Evolutionary conservation across 2,113 vertebrate species (phyloP), one percentile per base, ranked within the genome.

Genomic region (Conger conger): DNA sequence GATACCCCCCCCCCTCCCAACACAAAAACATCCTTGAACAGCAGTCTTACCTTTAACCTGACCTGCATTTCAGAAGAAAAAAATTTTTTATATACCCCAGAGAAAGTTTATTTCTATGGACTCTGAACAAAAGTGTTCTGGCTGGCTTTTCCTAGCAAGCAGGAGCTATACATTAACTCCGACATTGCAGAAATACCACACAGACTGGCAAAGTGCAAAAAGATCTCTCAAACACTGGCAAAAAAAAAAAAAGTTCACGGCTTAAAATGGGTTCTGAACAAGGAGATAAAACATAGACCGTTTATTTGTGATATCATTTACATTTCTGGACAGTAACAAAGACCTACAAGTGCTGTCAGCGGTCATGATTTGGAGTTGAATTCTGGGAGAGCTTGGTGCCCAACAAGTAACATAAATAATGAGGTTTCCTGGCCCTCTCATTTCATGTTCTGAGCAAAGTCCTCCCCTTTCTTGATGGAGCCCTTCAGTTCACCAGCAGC

Each of bases 381-480:
- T 38, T 88, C 80, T 27, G 73, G 76, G 78, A 73, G 57, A 84
- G 40, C 88, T 83, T 86, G 87, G 88, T 88, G 89, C 85, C 45
- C 79, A 88, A 87, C 15, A 77, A 37, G 83, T 85, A 90, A 91
- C 81, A 91, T 89, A 60, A 90, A 88, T 89, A 84, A 88, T 87
- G 79, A 91, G 77, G 76, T 79, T 86, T 60, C 37, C 27, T 15
- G 54, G 85, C 68, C 77, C 45, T 79, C 91, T 97, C 94, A 98
- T 91, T 99, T 99, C 95, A 97, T 95, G 42, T 92, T 98, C 88
- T 97, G 95, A 0, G 93, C 97, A 88, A 99, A 99, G 0, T 99
- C 98, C 85, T 99, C 98, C 82, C 98, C 98, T 89, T 99, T 99
- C 95, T 98, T 99, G 95, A 99, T 98, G 63, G 98, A 99, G 76